Evolutionary conservation across 2,797 vertebrate genomes (phyloP).

Genomic region (Sus cebifrons): DNA sequence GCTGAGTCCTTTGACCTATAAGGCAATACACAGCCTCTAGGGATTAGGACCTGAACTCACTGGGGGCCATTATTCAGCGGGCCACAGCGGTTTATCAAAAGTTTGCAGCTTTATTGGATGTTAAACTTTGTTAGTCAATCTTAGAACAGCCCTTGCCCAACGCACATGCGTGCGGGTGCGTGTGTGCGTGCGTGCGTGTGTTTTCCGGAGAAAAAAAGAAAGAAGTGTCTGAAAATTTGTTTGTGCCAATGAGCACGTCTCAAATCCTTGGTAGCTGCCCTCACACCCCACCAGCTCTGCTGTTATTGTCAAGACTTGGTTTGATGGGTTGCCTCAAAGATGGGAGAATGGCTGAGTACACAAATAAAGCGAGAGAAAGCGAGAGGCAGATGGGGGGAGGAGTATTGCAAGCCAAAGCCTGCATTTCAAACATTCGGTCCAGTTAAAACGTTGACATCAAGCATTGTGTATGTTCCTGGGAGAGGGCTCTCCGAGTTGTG

Average conservation of each 20-base stretch:
- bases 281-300: constrained; percentile 34
- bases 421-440: constrained; percentile 81
- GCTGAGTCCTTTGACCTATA: not conserved
- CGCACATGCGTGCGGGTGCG: not conserved
- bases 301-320: constrained; percentile 82
- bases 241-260: constrained; percentile 74
- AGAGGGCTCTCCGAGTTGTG: constrained; percentile 79
- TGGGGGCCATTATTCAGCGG: not conserved
- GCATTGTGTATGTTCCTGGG: constrained; percentile 66
- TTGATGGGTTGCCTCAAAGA: constrained; percentile 76
- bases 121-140: constrained; percentile 48
- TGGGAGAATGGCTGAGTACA: constrained; percentile 56
- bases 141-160: not conserved
- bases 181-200: not conserved
- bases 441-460: constrained; percentile 75
- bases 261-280: constrained; percentile 80
- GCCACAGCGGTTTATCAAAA: not conserved
- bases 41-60: not conserved
- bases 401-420: constrained; percentile 8
- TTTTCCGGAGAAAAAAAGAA: not conserved
- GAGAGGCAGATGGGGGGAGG: not conserved
- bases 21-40: not conserved
- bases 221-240: not conserved
- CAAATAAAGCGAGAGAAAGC: constrained; percentile 64
- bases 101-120: not conserved